These are phyloP conservation scores for Himalopsyche anomala DNA, from an alignment of 2,888 invertebrate genomes.

Conservation along the genomic window DNA sequence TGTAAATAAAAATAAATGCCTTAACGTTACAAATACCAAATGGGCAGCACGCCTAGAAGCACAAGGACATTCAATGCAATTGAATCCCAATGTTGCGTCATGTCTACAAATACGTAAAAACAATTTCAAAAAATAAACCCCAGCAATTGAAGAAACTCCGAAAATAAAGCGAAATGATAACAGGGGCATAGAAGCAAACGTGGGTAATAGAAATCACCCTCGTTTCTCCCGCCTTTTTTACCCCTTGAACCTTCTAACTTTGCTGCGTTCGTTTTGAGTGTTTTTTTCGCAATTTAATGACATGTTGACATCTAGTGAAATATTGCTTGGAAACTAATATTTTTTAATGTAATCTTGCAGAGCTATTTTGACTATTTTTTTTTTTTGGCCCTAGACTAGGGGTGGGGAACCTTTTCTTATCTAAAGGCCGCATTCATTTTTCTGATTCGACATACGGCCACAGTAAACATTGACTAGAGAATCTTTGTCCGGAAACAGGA, in stretches of 20 bases:
- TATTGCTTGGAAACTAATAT: not conserved
- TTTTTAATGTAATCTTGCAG: too few relatives aligned
- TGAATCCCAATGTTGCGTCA: not conserved
- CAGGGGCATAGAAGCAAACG: constrained; percentile 17
- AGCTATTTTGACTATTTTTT: too few relatives aligned
- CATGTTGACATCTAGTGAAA: not conserved
- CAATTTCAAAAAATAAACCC: not conserved
- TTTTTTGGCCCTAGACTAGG: too few relatives aligned
- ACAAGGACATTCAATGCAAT: not conserved
- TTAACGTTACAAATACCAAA: too few relatives aligned
- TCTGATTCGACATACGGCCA: too few relatives aligned
- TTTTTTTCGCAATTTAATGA: not conserved
- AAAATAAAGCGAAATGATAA: constrained; percentile 22
- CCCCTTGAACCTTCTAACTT: not conserved
- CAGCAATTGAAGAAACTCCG: constrained; percentile 7
- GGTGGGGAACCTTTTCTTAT: too few relatives aligned
- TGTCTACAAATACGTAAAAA: constrained; percentile 7
- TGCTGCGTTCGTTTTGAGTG: not conserved
- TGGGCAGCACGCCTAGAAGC: too few relatives aligned
- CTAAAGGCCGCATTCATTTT: too few relatives aligned
- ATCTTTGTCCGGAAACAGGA: too few relatives aligned
- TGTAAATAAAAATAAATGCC: too few relatives aligned
- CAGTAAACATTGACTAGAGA: too few relatives aligned
- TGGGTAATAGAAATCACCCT: constrained; percentile 18
- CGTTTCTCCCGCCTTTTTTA: not conserved